phyloP scores from a whole-genome alignment of 2,113 vertebrate species.

The Willisornis vidua region DNA sequence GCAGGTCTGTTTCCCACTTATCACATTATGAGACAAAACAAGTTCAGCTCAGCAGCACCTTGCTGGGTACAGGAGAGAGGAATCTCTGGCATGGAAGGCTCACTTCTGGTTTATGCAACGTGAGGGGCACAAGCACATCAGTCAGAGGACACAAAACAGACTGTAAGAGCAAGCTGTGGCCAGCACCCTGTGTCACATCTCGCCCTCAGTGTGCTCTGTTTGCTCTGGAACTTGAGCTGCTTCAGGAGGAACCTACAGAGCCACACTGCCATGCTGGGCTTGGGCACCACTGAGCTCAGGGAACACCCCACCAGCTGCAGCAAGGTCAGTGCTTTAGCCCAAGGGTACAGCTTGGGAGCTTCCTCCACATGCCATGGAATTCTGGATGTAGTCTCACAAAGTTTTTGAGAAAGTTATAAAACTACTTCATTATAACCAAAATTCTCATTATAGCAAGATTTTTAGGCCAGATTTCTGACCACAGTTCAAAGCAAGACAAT shows the following conservation, averaged over 20 bases:
- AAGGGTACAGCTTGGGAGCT: neutral
- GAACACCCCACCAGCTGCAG: neutral
- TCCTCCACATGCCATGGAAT: neutral
- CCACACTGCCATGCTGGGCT: accelerated
- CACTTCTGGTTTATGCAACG: neutral
- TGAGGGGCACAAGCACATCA: neutral
- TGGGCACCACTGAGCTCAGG: neutral
- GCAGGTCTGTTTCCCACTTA: neutral
- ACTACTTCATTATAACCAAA: neutral
- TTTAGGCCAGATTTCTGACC: neutral
- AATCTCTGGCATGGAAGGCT: neutral
- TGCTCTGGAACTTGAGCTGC: neutral
- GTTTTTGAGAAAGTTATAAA: neutral
- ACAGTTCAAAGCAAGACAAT: neutral
- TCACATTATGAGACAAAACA: neutral
- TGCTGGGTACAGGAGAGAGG: neutral
- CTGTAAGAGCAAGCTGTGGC: neutral
- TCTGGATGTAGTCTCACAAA: neutral
- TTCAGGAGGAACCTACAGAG: accelerated
- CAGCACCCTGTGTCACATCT: neutral
- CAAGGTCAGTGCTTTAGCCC: neutral
- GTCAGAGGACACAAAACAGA: neutral
- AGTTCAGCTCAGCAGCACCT: neutral
- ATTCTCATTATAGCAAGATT: neutral
- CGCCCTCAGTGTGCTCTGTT: neutral